Conservation (phyloP, 2,797 vertebrate species). For the Oreochromis grahami region DNA sequence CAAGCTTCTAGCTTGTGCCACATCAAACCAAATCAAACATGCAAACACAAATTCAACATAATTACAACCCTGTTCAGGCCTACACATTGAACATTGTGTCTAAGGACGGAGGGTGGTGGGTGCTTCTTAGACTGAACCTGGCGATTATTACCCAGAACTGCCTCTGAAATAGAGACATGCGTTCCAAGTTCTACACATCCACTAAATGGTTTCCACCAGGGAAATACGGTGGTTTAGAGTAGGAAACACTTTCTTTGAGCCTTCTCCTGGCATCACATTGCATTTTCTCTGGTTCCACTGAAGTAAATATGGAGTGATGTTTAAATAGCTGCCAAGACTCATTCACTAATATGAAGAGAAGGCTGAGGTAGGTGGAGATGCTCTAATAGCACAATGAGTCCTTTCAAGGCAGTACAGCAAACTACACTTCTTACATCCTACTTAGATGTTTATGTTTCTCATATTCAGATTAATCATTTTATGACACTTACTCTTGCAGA, state of each 20-base stretch:
- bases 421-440: neutral
- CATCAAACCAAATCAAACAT: constrained; percentile 48
- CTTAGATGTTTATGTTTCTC: neutral
- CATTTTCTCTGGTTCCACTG: neutral
- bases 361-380: neutral
- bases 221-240: constrained; percentile 14
- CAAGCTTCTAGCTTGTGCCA: constrained; percentile 12
- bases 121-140: constrained; percentile 10
- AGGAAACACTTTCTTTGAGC: constrained; percentile 36
- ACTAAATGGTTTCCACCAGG: constrained; percentile 25
- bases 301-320: neutral
- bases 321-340: neutral
- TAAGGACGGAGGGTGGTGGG: neutral
- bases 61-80: neutral
- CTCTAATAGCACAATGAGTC: neutral
- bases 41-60: constrained; percentile 30
- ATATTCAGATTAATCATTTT: neutral
- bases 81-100: neutral
- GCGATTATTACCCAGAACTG: constrained; percentile 18
- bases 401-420: neutral
- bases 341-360: constrained; percentile 1
- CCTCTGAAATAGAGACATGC: constrained; percentile 11
- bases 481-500: neutral
- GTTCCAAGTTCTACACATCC: constrained; percentile 12
- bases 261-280: constrained; percentile 8